Percentiles rank a stretch among this genome's conserved stretches.
These are phyloP conservation scores for Caenorhabditis japonica DNA, from an alignment of 2,888 invertebrate genomes.

Conservation along the genomic window DNA sequence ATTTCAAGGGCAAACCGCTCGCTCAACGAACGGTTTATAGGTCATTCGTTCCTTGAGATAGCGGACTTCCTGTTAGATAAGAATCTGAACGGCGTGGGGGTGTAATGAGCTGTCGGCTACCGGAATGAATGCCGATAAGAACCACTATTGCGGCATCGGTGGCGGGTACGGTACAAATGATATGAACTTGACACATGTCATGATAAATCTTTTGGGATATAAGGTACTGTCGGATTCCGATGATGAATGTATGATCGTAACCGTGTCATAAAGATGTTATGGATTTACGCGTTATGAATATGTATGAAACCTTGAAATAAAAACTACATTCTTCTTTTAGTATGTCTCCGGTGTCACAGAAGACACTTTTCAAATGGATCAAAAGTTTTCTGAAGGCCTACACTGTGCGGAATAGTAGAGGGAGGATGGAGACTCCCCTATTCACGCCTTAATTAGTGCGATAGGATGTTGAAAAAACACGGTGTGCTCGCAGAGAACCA, in stretches of 20 bases:
- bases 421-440: too few species aligned
- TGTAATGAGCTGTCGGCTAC: constrained; percentile 31
- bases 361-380: constrained; percentile 61
- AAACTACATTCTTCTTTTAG: constrained; percentile 40
- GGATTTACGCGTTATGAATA: constrained; percentile 4
- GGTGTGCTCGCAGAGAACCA: too few species aligned
- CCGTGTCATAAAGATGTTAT: constrained; percentile 11
- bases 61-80: constrained; percentile 46
- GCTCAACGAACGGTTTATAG: too few species aligned
- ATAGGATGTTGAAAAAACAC: too few species aligned
- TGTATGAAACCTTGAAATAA: background rate
- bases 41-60: constrained; percentile 26
- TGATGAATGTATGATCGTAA: constrained; percentile 28
- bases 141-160: constrained; percentile 9
- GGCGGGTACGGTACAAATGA: constrained; percentile 7
- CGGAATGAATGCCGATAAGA: constrained; percentile 6
- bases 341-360: constrained; percentile 66
- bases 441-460: too few species aligned
- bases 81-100: constrained; percentile 19
- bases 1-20: constrained; percentile 43
- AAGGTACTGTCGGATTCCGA: constrained; percentile 17
- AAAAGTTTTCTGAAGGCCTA: constrained; percentile 65
- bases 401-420: too few species aligned
- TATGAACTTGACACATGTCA: constrained; percentile 34
- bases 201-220: constrained; percentile 36